Evolutionary conservation across 2,888 invertebrate genomes (phyloP).

Genomic region (Luperina nickerlii): DNA sequence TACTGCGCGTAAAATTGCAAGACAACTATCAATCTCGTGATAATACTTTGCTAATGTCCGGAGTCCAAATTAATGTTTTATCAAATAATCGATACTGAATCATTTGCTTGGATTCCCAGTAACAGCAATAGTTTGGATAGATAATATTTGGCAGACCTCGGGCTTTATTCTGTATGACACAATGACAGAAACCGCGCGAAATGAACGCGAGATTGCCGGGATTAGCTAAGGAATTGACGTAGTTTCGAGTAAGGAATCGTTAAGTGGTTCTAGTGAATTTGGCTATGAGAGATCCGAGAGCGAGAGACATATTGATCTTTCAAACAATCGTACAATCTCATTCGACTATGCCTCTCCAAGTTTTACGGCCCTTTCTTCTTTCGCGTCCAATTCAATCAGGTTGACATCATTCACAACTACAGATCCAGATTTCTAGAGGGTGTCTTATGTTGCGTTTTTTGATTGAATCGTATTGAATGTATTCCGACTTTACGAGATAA

Average conservation of each 20-base stretch:
- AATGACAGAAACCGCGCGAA: too few species aligned
- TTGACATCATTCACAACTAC: neutral
- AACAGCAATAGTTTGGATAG: neutral
- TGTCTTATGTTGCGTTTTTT: neutral
- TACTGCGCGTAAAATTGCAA: neutral
- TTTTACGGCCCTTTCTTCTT: neutral
- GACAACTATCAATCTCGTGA: neutral
- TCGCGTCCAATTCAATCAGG: neutral
- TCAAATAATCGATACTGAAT: conserved; percentile 19
- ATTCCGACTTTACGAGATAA: neutral
- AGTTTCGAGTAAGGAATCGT: too few species aligned
- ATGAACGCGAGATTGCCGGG: too few species aligned
- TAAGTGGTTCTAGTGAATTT: too few species aligned
- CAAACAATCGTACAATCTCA: neutral
- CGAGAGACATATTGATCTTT: neutral
- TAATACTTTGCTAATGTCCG: conserved; percentile 11
- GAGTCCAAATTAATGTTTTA: conserved; percentile 17
- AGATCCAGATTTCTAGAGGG: neutral
- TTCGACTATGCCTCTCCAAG: neutral
- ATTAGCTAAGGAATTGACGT: too few species aligned
- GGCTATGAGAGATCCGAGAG: neutral
- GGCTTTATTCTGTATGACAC: too few species aligned
- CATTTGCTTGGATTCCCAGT: neutral
- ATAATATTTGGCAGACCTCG: neutral
- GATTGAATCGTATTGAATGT: neutral